These are phyloP conservation scores for Trisateles emortualis DNA, from an alignment of 2,888 invertebrate species.

Conservation along the genomic window DNA sequence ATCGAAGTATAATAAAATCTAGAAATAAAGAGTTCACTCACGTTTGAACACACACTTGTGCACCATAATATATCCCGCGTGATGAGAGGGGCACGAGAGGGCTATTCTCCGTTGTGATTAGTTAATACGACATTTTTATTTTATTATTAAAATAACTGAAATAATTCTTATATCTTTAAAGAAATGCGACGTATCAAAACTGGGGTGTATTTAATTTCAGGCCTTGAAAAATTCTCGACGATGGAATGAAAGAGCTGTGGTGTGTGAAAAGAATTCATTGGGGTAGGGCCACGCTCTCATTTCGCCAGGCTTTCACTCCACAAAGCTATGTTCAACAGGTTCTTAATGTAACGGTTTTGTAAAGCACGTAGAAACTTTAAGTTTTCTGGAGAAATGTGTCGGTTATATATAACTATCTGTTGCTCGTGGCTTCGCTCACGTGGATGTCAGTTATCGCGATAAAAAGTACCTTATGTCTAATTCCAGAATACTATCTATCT, in stretches of 20 bases:
- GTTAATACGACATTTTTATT: too few species aligned
- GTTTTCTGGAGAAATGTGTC: conserved; percentile 19
- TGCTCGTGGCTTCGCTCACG: too few species aligned
- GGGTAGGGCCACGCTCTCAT: conserved; percentile 24
- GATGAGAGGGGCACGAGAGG: too few species aligned
- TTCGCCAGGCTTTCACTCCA: conserved; percentile 20
- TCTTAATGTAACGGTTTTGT: conserved; percentile 29
- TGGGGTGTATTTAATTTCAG: conserved; percentile 30
- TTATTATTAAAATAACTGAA: not conserved
- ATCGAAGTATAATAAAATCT: too few species aligned
- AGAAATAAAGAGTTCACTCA: too few species aligned
- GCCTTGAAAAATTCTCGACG: conserved; percentile 19
- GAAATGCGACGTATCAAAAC: conserved; percentile 12
- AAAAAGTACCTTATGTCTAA: too few species aligned
- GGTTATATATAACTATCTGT: too few species aligned
- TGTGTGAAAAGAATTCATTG: conserved; percentile 34
- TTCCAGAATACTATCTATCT: too few species aligned
- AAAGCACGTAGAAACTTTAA: conserved; percentile 18
- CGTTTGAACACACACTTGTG: too few species aligned
- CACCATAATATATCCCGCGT: too few species aligned
- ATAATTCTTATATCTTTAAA: not conserved
- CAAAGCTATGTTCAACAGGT: conserved; percentile 41
- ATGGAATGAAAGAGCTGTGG: conserved; percentile 28
- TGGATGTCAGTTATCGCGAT: too few species aligned
- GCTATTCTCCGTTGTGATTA: too few species aligned